Conservation (phyloP, 2,888 invertebrate genomes). For the Lypha dubia region DNA sequence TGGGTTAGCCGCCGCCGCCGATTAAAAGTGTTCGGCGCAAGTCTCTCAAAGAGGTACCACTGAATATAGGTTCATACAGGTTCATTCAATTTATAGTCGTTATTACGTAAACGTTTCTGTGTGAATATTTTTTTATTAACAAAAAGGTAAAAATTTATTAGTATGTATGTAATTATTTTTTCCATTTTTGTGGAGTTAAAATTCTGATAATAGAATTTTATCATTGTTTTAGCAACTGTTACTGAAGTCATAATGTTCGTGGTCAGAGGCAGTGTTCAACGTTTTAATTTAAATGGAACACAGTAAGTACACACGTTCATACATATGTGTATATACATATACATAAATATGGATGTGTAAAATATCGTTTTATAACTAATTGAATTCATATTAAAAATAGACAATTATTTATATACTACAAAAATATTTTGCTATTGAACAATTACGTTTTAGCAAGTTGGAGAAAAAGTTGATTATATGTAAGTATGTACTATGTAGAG, state of each 20-base stretch:
- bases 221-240: constrained; percentile 41
- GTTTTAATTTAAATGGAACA: constrained; percentile 78
- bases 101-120: constrained; percentile 12
- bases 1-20: too few relatives aligned
- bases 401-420: neutral
- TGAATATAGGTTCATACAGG: too few relatives aligned
- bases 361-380: neutral
- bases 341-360: neutral
- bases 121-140: neutral
- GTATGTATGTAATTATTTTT: neutral
- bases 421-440: neutral
- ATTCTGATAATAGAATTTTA: neutral
- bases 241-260: constrained; percentile 78
- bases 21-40: too few relatives aligned
- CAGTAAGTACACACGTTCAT: constrained; percentile 77
- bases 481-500: constrained; percentile 21
- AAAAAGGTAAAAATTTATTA: constrained; percentile 12
- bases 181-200: neutral
- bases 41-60: too few relatives aligned
- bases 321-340: neutral
- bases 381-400: neutral
- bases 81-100: constrained; percentile 44
- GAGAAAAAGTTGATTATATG: neutral
- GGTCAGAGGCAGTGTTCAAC: constrained; percentile 77
- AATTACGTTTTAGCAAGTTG: too few relatives aligned